Conservation (phyloP, 2,797 vertebrate genomes). For the Paratrypauchen microcephalus region DNA sequence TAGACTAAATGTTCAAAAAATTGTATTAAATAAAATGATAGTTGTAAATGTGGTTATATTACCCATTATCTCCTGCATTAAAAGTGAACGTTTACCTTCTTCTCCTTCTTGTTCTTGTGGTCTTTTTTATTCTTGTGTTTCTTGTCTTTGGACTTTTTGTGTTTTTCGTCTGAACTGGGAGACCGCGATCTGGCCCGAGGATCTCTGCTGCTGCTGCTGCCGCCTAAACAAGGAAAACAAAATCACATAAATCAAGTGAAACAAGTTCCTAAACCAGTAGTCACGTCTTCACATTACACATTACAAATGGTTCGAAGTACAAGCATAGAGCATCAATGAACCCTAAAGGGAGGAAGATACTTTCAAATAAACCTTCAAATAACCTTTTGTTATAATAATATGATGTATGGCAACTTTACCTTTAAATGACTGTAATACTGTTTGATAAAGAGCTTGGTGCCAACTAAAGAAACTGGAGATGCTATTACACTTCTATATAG, state of each 20-base stretch:
- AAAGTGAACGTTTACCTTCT: conserved; percentile 70
- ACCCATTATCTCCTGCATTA: too few relatives aligned
- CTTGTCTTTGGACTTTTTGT: conserved; percentile 81
- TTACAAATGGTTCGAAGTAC: too few relatives aligned
- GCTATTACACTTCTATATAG: too few relatives aligned
- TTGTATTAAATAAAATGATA: too few relatives aligned
- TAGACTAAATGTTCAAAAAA: too few relatives aligned
- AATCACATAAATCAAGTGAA: background rate
- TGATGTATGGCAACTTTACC: too few relatives aligned
- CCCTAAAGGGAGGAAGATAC: too few relatives aligned
- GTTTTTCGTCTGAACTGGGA: conserved; percentile 63
- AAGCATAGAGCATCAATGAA: too few relatives aligned
- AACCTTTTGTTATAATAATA: too few relatives aligned
- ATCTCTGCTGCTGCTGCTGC: conserved; percentile 38
- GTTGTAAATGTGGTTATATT: background rate
- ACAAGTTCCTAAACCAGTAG: too few relatives aligned
- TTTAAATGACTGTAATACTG: background rate
- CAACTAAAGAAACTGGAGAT: background rate
- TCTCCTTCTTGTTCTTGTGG: conserved; percentile 85
- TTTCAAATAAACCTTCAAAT: too few relatives aligned
- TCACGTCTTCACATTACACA: too few relatives aligned
- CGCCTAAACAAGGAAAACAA: conserved; percentile 16
- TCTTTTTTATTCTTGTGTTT: conserved; percentile 84
- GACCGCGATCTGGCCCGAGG: conserved; percentile 15
- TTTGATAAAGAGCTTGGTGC: background rate